Percentiles rank a stretch among this genome's conserved stretches.
These are phyloP conservation scores for Molossus alvarezi DNA, from an alignment of 2,797 vertebrate genomes.

Conservation along the genomic window DNA sequence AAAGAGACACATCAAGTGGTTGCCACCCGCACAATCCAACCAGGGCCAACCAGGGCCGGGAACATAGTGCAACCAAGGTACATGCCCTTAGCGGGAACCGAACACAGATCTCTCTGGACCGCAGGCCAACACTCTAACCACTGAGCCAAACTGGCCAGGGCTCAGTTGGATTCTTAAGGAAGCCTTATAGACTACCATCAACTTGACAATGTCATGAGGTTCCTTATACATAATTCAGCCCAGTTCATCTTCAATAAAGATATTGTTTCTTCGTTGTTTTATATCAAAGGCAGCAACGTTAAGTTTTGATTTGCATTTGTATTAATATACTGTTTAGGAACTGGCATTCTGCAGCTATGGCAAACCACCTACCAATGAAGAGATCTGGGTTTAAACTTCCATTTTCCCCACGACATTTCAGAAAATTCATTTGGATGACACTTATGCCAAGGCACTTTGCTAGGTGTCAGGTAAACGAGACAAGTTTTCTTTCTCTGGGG, in stretches of 20 bases:
- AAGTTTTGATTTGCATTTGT: constrained; percentile 16
- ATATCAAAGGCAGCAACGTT: not conserved
- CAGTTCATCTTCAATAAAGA: not conserved
- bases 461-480: not conserved
- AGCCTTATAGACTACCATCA: not conserved
- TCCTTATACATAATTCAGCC: not conserved
- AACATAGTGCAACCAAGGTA: no score
- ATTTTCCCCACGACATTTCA: not conserved
- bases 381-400: not conserved
- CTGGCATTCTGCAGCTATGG: not conserved
- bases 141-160: no score
- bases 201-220: not conserved
- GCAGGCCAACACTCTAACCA: no score
- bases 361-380: not conserved
- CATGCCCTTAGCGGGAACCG: no score
- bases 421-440: not conserved
- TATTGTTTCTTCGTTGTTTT: not conserved
- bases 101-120: no score
- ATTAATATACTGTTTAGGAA: not conserved
- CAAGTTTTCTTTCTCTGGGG: not conserved
- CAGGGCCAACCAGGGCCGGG: no score
- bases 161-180: not conserved
- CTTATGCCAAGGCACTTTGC: not conserved
- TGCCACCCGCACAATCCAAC: no score
- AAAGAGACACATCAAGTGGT: no score